A percentile compares a stretch with the other conserved stretches of the same genome.
phyloP scores from a whole-genome alignment of 2,797 vertebrate genomes.

The Hoplostethus mediterraneus region DNA sequence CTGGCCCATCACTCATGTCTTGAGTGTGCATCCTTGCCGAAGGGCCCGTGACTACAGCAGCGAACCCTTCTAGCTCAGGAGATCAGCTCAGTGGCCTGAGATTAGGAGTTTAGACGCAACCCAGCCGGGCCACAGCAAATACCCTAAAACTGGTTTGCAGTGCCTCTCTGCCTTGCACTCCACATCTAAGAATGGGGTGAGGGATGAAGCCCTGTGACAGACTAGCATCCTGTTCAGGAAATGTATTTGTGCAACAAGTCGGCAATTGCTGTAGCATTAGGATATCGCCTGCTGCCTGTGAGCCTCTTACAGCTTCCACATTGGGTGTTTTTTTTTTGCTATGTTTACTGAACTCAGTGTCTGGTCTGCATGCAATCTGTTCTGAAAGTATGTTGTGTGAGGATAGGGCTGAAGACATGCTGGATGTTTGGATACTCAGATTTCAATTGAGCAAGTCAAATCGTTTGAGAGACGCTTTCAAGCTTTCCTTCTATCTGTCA shows the following conservation, averaged over 20 bases:
- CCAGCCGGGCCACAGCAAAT: slow-evolving; percentile 1
- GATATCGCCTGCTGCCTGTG: background rate
- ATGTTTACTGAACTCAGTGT: background rate
- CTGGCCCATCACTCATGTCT: slow-evolving; percentile 32
- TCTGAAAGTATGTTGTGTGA: background rate
- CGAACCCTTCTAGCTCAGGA: background rate
- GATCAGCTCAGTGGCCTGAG: slow-evolving; percentile 3
- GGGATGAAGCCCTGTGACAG: slow-evolving; percentile 1
- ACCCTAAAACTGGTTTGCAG: slow-evolving; percentile 26
- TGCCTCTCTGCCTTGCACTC: background rate
- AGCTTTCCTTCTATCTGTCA: background rate
- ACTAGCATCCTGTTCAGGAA: background rate
- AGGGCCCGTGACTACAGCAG: background rate
- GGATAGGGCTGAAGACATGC: background rate
- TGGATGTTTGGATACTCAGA: too few relatives aligned
- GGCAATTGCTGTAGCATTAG: slow-evolving; percentile 6
- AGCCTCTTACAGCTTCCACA: background rate
- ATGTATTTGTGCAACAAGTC: background rate
- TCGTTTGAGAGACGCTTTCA: background rate
- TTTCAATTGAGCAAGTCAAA: too few relatives aligned
- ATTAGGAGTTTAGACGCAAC: slow-evolving; percentile 31
- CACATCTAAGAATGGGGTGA: slow-evolving; percentile 3
- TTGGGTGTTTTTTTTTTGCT: background rate
- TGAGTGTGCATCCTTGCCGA: slow-evolving; percentile 20
- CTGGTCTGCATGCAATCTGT: background rate